Evolutionary conservation across 2,113 vertebrate species (phyloP).

Genomic region (Ellobius talpinus): DNA sequence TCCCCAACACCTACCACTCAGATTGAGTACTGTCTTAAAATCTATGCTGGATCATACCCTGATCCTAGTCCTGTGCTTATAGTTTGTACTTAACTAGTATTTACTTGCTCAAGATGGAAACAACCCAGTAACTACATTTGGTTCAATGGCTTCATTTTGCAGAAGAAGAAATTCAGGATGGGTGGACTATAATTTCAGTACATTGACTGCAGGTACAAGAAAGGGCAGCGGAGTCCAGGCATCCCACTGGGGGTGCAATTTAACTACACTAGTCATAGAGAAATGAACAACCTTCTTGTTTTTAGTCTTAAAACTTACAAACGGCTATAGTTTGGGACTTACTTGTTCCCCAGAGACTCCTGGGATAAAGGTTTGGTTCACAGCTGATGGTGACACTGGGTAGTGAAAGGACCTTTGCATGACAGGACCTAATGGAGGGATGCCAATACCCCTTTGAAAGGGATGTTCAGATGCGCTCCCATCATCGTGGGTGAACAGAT

Average conservation of each 20-base stretch:
- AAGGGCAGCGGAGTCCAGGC: neutral
- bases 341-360: neutral
- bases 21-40: neutral
- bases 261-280: too few species aligned
- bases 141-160: neutral
- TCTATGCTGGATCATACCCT: neutral
- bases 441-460: neutral
- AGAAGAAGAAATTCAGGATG: neutral
- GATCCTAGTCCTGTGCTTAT: neutral
- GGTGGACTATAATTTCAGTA: rapidly evolving
- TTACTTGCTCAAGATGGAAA: neutral
- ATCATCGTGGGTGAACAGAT: neutral
- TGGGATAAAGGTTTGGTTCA: neutral
- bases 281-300: neutral
- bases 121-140: neutral
- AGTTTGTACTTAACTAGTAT: neutral
- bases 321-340: neutral
- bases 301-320: neutral
- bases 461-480: neutral
- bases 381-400: neutral
- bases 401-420: neutral
- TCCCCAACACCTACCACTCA: neutral
- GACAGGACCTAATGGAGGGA: neutral
- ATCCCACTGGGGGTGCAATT: neutral
- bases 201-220: neutral